phyloP scores from a whole-genome alignment of 64 coral and sea anemone species.

The Porites australiensis region DNA sequence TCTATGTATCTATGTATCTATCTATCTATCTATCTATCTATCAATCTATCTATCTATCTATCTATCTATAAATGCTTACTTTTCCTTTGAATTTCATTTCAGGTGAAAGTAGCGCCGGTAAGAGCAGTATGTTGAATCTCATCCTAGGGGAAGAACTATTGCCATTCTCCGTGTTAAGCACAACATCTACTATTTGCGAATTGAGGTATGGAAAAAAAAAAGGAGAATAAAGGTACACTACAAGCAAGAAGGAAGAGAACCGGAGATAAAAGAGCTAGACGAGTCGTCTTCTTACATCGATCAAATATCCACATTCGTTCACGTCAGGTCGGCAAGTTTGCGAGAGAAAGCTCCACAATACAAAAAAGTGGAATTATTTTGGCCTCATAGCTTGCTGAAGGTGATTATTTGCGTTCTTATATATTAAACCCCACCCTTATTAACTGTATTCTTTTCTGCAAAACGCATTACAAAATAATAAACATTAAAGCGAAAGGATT shows the following conservation, averaged over 20 bases:
- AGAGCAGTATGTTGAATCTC: slow-evolving; percentile 49
- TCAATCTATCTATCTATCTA: too few relatives aligned
- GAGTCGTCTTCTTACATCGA: not conserved
- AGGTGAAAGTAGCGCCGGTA: slow-evolving; percentile 53
- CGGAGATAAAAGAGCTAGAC: not conserved
- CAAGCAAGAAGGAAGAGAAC: slow-evolving; percentile 22
- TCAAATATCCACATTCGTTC: slow-evolving; percentile 26
- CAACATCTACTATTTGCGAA: slow-evolving; percentile 59
- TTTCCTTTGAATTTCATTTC: not conserved
- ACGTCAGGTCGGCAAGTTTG: not conserved
- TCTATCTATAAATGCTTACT: not conserved
- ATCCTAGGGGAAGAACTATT: slow-evolving; percentile 46
- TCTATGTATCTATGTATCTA: too few relatives aligned
- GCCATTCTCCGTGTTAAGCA: slow-evolving; percentile 34
- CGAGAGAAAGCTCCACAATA: not conserved
- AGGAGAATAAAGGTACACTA: slow-evolving; percentile 7
- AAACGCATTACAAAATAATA: too few relatives aligned
- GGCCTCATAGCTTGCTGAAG: slow-evolving; percentile 33
- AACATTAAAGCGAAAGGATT: too few relatives aligned
- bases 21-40: too few relatives aligned
- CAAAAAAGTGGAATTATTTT: slow-evolving; percentile 53
- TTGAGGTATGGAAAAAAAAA: slow-evolving; percentile 20
- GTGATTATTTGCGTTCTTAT: not conserved
- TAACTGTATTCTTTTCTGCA: too few relatives aligned
- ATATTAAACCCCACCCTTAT: too few relatives aligned